These are phyloP conservation scores for Trissolcus brochymenae DNA, from an alignment of 2,888 invertebrate genomes.

Conservation along the genomic window DNA sequence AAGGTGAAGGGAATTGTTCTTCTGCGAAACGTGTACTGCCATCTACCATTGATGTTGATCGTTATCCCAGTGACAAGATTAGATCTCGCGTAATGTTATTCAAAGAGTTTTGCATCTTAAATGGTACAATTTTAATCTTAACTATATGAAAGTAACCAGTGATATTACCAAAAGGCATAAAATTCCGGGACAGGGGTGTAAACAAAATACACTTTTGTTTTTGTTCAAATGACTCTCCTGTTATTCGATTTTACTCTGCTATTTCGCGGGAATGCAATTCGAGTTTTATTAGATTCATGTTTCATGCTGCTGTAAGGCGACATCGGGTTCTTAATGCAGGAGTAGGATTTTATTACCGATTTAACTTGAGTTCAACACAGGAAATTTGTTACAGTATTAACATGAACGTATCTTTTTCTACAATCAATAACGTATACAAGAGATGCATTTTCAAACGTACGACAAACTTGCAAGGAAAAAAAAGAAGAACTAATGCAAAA, in stretches of 20 bases:
- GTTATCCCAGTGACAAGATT: no score
- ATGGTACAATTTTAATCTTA: not conserved
- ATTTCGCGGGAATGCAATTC: constrained; percentile 42
- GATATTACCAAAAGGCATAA: constrained; percentile 4
- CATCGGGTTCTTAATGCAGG: constrained; percentile 30
- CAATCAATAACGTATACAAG: no score
- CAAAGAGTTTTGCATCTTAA: constrained; percentile 9
- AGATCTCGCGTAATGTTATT: no score
- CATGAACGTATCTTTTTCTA: not conserved
- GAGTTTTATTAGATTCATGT: constrained; percentile 45
- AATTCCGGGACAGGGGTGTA: constrained; percentile 15
- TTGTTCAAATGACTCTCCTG: no score
- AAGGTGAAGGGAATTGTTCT: constrained; percentile 37
- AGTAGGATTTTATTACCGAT: constrained; percentile 41
- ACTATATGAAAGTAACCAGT: no score
- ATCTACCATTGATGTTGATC: constrained; percentile 12
- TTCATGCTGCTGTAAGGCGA: constrained; percentile 26
- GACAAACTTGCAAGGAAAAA: no score
- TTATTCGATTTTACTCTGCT: not conserved
- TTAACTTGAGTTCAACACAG: constrained; percentile 29
- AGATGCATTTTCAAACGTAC: no score
- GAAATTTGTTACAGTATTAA: constrained; percentile 14
- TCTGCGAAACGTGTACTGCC: constrained; percentile 10
- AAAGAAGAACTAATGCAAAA: no score
- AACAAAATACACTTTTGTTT: no score